Evolutionary conservation across 1,140 invertebrate species (phyloP), one percentile per base, ranked within the genome.

Genomic region (Penaeus japonicus): DNA sequence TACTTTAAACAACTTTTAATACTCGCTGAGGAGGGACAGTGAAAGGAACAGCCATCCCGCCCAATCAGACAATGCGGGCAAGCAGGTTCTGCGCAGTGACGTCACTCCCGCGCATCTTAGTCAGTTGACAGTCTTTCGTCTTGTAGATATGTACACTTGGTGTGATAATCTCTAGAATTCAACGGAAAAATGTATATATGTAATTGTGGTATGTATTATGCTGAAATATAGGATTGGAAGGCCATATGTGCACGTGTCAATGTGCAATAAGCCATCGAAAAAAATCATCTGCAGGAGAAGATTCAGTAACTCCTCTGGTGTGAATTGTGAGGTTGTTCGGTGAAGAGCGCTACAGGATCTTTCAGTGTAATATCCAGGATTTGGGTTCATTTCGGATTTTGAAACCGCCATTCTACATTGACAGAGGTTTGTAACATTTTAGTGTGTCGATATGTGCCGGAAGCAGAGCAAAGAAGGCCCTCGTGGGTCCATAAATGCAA

Each of bases 61-160:
- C 87, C 80, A 84, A 84, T 89, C 87, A 89, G 27, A 89, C 87
- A 89, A 89, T 89, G 87, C 87, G 79, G 87, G 85, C 53, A 32
- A 30, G n/a, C 47, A 24, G 4, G 55, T 12, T 85, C 35, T 80
- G 87, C 87, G 87, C 82, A 84, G 53, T 89, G 87, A 89, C 87
- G 87, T 89, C 87, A 89, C 82, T 18, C 32, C n/a, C 77, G 87
- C 87, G 87, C 87, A 89, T 81, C 82, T 3, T 10, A 15, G 10
- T 85, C 87, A 89, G 12, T 32, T 70, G 73, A 84, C 54, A 62
- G 55, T 80, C 87, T 89, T 84, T 89, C 73, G 87, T 89, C 17
- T 35, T 0, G 18, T 27, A 17, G 22, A 20, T 80, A 39, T 62
- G 24, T 62, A 39, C 77, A 84, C 39, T 65, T 62, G 7, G 35